Percentiles rank a stretch among this genome's conserved stretches.
phyloP scores from a whole-genome alignment of 2,113 vertebrate species.

The Lagopus muta region DNA sequence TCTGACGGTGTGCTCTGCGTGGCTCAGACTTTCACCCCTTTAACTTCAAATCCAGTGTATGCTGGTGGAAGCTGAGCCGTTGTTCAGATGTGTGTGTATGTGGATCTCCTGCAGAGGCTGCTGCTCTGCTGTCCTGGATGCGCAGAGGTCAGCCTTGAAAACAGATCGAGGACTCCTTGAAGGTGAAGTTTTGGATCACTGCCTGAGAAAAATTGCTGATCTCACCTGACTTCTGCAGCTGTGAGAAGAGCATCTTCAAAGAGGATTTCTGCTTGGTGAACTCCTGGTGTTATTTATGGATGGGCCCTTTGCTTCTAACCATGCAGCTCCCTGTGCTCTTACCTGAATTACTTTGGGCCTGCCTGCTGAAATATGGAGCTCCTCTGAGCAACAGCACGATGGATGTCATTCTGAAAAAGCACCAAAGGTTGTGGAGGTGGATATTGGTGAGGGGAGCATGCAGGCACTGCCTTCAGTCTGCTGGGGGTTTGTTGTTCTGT shows the following conservation, averaged over 20 bases:
- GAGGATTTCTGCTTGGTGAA: neutral
- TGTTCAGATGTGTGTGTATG: fast-evolving
- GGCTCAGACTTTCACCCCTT: neutral
- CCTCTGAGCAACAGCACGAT: neutral
- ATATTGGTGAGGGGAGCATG: neutral
- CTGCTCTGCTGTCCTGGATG: neutral
- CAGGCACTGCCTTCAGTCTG: neutral
- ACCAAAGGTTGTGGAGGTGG: neutral
- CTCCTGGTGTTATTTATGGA: neutral
- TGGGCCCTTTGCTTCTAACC: neutral
- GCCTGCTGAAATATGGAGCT: neutral
- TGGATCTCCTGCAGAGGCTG: neutral
- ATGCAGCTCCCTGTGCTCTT: neutral
- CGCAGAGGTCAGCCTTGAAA: neutral
- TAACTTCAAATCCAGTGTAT: fast-evolving
- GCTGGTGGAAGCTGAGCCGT: fast-evolving
- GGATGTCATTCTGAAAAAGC: neutral
- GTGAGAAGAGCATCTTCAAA: neutral
- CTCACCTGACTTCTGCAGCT: neutral
- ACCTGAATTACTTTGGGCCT: neutral
- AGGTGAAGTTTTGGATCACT: slow-evolving; percentile 28
- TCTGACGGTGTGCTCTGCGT: neutral
- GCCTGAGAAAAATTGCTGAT: slow-evolving; percentile 40
- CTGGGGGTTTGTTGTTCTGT: neutral
- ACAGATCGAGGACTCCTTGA: neutral